phyloP scores from a whole-genome alignment of 2,113 vertebrate genomes.

The Mesoclemmys tuberculata region DNA sequence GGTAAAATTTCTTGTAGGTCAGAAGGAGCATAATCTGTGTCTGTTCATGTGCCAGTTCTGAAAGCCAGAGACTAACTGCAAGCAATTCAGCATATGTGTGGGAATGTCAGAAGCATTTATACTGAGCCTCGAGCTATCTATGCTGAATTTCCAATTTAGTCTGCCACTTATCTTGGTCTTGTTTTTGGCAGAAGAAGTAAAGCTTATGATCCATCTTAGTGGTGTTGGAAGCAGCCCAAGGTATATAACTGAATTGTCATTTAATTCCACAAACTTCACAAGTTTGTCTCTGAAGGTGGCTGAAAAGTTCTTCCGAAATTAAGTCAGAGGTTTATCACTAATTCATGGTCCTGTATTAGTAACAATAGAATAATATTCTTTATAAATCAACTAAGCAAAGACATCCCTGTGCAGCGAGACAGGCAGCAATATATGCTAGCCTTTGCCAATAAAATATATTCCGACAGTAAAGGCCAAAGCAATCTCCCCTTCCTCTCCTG shows the following conservation, averaged over 20 bases:
- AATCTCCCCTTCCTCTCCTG: neutral
- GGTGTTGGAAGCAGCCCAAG: slow-evolving; percentile 26
- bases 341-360: slow-evolving; percentile 16
- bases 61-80: slow-evolving; percentile 45
- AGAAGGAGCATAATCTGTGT: slow-evolving; percentile 2
- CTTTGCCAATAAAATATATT: slow-evolving; percentile 13
- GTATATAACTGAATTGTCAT: slow-evolving; percentile 31
- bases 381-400: neutral
- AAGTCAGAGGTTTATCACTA: neutral
- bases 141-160: slow-evolving; percentile 35
- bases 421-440: slow-evolving; percentile 15
- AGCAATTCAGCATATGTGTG: slow-evolving; percentile 24
- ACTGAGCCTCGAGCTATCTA: slow-evolving; percentile 50
- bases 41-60: slow-evolving; percentile 47
- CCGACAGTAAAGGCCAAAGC: neutral
- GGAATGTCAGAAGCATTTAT: slow-evolving; percentile 20
- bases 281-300: neutral
- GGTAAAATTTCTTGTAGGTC: slow-evolving; percentile 31
- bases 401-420: neutral
- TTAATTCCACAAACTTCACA: slow-evolving; percentile 36
- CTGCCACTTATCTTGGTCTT: slow-evolving; percentile 33
- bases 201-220: slow-evolving; percentile 35
- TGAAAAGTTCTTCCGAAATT: slow-evolving; percentile 52
- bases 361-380: neutral
- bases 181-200: slow-evolving; percentile 9